These are phyloP conservation scores for Phyllostomus hastatus DNA, from an alignment of 2,113 vertebrate species.

Conservation along the genomic window DNA sequence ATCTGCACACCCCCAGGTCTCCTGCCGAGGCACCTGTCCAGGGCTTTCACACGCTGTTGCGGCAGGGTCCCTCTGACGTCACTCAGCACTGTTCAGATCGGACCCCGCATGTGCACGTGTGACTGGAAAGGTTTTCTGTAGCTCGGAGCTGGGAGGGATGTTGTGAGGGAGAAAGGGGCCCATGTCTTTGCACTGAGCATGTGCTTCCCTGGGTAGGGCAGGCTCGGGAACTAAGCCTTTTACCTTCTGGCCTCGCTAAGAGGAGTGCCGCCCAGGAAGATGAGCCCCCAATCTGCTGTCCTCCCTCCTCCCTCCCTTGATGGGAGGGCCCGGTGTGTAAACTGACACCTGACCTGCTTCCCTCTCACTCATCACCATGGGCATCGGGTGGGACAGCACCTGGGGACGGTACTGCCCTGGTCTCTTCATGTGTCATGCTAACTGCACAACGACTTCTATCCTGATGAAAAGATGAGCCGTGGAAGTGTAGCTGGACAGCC, in stretches of 20 bases:
- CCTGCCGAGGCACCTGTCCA: not conserved
- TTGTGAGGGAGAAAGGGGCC: not conserved
- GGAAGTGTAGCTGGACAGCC: not conserved
- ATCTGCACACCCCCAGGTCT: not conserved
- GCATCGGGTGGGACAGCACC: not conserved
- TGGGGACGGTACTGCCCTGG: not conserved
- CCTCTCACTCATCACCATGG: not conserved
- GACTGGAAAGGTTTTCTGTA: not conserved
- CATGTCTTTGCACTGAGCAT: not conserved
- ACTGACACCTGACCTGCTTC: not conserved
- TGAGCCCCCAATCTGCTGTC: not conserved
- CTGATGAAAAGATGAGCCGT: not conserved
- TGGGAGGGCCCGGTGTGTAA: not conserved
- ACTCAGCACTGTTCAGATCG: not conserved
- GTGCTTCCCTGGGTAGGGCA: not conserved
- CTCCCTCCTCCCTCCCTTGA: no score
- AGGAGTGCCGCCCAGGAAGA: not conserved
- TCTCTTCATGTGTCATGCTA: not conserved
- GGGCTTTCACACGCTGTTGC: fast-evolving
- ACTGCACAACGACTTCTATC: not conserved
- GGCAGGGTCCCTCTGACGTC: not conserved
- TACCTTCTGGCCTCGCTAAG: not conserved
- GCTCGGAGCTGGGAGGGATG: not conserved
- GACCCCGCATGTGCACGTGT: not conserved
- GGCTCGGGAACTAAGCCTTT: not conserved